Percentiles rank a stretch among this genome's conserved stretches.
phyloP scores from a whole-genome alignment of 2,888 invertebrate genomes.

The Aspidiotus rigidus region DNA sequence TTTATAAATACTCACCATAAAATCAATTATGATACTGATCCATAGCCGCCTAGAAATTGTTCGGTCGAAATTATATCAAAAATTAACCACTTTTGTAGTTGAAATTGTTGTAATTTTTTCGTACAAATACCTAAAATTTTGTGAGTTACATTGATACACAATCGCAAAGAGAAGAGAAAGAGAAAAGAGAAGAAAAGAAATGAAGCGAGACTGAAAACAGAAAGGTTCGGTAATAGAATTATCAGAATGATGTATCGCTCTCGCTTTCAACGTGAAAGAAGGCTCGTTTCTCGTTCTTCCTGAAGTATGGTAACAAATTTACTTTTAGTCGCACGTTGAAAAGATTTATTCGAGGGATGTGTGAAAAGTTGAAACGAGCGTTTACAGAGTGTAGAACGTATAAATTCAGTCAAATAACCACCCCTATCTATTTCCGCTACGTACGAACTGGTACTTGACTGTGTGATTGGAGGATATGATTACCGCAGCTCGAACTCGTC shows the following conservation, averaged over 20 bases:
- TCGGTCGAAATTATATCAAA: too few species aligned
- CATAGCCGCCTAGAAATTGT: too few species aligned
- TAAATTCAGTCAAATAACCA: neutral
- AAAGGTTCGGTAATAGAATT: too few species aligned
- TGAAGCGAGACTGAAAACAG: too few species aligned
- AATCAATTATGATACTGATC: too few species aligned
- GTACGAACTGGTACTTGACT: constrained; percentile 9
- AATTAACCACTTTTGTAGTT: too few species aligned
- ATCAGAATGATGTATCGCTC: neutral
- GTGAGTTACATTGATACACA: too few species aligned
- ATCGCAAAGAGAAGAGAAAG: too few species aligned
- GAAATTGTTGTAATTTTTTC: too few species aligned
- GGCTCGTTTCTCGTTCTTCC: constrained; percentile 12
- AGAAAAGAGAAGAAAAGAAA: too few species aligned
- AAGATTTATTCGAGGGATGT: constrained; percentile 23
- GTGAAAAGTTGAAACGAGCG: constrained; percentile 20
- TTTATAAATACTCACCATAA: too few species aligned
- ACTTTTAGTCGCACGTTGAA: neutral
- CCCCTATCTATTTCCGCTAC: constrained; percentile 11
- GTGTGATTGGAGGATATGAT: constrained; percentile 24
- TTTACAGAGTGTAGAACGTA: constrained; percentile 7
- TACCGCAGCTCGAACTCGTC: constrained; percentile 10
- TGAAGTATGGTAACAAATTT: constrained; percentile 19
- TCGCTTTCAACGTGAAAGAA: constrained; percentile 2
- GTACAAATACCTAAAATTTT: too few species aligned